Evolutionary conservation across 2,797 vertebrate species (phyloP).

Genomic region (Melanotaenia parkinsoni): DNA sequence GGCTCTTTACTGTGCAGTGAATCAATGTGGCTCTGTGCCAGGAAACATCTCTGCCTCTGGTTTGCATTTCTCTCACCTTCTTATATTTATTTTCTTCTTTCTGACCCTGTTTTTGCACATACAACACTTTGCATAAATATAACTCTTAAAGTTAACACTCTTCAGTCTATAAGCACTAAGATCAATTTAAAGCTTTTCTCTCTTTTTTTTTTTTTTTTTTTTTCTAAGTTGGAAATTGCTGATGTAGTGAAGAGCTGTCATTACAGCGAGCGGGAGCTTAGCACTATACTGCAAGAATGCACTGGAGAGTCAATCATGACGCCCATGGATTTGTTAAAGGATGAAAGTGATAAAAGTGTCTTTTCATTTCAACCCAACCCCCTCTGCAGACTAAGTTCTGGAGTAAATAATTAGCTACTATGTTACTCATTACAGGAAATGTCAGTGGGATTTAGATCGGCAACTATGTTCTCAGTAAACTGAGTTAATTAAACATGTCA

Average conservation of each 20-base stretch:
- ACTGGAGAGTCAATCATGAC: slow-evolving; percentile 27
- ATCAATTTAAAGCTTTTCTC: background rate
- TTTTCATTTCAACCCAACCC: background rate
- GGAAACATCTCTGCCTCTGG: slow-evolving; percentile 35
- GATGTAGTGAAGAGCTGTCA: slow-evolving; percentile 6
- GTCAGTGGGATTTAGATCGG: slow-evolving; percentile 40
- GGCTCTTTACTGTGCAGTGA: slow-evolving; percentile 56
- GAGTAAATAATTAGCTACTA: slow-evolving; percentile 59
- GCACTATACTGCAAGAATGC: background rate
- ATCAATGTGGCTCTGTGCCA: slow-evolving; percentile 71
- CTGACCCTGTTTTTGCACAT: slow-evolving; percentile 20
- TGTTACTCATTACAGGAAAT: slow-evolving; percentile 63
- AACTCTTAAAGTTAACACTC: slow-evolving; percentile 22
- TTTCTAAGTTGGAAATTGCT: background rate
- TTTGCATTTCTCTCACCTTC: slow-evolving; percentile 68
- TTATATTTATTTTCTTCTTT: slow-evolving; percentile 52
- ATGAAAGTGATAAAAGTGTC: slow-evolving; percentile 28
- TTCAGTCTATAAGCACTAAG: background rate
- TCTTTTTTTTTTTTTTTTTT: background rate
- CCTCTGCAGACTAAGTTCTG: slow-evolving; percentile 32
- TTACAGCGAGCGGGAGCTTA: background rate
- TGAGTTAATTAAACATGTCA: slow-evolving; percentile 25
- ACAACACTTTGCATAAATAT: background rate
- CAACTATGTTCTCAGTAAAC: slow-evolving; percentile 19
- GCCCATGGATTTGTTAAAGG: slow-evolving; percentile 10